Percentiles rank a stretch among this genome's conserved stretches.
These are phyloP conservation scores for Australoheros facetus DNA, from an alignment of 2,797 vertebrate species.

Conservation along the genomic window DNA sequence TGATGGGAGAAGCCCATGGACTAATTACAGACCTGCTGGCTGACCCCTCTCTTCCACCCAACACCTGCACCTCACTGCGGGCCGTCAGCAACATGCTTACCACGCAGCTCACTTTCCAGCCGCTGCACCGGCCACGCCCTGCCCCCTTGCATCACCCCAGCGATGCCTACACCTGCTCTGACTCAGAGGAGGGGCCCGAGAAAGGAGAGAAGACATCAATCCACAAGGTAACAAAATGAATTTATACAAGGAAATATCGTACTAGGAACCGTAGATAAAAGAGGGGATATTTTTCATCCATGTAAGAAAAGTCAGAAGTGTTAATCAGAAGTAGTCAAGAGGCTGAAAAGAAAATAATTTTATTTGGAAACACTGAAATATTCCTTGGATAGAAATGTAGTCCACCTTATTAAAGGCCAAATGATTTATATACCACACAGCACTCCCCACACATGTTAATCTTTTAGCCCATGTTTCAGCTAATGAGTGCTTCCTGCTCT, in stretches of 20 bases:
- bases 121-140: slow-evolving; percentile 88
- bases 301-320: slow-evolving; percentile 31
- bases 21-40: slow-evolving; percentile 96
- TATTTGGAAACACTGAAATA: slow-evolving; percentile 45
- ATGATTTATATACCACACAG: slow-evolving; percentile 65
- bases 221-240: slow-evolving; percentile 85
- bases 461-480: slow-evolving; percentile 64
- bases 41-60: slow-evolving; percentile 92
- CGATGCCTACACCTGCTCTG: slow-evolving; percentile 90
- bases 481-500: slow-evolving; percentile 73
- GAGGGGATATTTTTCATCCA: slow-evolving; percentile 25
- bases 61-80: slow-evolving; percentile 92
- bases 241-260: neutral
- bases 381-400: slow-evolving; percentile 55
- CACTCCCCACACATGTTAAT: slow-evolving; percentile 66
- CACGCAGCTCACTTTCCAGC: slow-evolving; percentile 95
- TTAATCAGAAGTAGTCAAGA: slow-evolving; percentile 32
- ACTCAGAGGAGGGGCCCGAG: slow-evolving; percentile 91
- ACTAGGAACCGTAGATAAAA: slow-evolving; percentile 8
- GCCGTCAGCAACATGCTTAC: slow-evolving; percentile 96
- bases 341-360: slow-evolving; percentile 32
- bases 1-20: slow-evolving; percentile 98
- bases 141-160: slow-evolving; percentile 74
- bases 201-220: slow-evolving; percentile 92
- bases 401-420: slow-evolving; percentile 55